Evolutionary conservation across 2,113 vertebrate species (phyloP).

Genomic region (Psilopsiagon aymara): DNA sequence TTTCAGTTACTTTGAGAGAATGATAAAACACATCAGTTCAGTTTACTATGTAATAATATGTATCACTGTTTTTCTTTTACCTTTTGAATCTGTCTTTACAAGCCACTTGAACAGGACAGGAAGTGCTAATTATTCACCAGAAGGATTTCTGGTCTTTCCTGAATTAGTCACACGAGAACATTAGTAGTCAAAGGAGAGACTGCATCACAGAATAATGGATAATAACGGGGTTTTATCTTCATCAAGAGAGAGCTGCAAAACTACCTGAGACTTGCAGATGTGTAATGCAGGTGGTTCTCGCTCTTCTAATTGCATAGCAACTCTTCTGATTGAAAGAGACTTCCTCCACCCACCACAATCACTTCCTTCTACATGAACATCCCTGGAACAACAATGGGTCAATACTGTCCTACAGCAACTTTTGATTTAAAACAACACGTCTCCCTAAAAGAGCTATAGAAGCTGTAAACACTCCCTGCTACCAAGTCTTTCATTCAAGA

Average conservation of each 20-base stretch:
- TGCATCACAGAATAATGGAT: slow-evolving; percentile 37
- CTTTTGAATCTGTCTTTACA: background rate
- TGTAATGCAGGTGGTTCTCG: slow-evolving; percentile 17
- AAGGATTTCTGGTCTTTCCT: slow-evolving; percentile 54
- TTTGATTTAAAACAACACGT: slow-evolving; percentile 7
- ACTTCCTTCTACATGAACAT: background rate
- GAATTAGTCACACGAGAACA: slow-evolving; percentile 41
- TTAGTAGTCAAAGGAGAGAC: slow-evolving; percentile 16
- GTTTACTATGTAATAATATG: background rate
- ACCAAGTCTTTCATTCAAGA: background rate
- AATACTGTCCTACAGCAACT: background rate
- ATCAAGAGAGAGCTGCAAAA: slow-evolving; percentile 22
- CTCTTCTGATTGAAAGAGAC: slow-evolving; percentile 1
- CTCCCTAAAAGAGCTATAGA: background rate
- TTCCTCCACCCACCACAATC: slow-evolving; percentile 43
- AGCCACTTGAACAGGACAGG: slow-evolving; percentile 16
- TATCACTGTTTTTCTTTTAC: background rate
- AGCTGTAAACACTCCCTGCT: background rate
- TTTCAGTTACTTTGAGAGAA: background rate
- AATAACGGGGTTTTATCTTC: slow-evolving; percentile 45
- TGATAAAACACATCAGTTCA: background rate
- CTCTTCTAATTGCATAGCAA: slow-evolving; percentile 45
- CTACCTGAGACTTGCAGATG: slow-evolving; percentile 22
- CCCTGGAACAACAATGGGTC: background rate
- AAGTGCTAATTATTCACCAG: slow-evolving; percentile 48